Base-by-base conservation (phyloP, 2,113 vertebrate species). In the Catharus minimus region DNA sequence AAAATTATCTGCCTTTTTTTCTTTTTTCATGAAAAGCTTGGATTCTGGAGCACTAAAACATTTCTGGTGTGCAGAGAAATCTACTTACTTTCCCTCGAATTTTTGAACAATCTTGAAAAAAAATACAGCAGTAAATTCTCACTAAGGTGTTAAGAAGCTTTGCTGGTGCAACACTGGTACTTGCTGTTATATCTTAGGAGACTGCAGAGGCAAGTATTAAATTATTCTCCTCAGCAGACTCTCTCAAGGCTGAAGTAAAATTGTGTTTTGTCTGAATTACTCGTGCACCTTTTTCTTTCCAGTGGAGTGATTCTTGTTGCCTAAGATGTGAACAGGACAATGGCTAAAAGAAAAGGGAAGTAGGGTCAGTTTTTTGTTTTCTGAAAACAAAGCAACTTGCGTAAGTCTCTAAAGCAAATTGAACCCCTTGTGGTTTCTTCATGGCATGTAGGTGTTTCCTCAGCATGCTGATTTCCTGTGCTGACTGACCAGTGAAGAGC, bases 401-500 rank as follows among this genome's bases (percentile, higher is more conserved):
- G 9, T 82, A n/a, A 33, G 47, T 61, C 21, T 82, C 28, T 73
- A 89, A 75, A 79, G 38, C 44, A 93, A 85, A 53, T 50, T 79
- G 58, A 94, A 89, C 75, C 13, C 53, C 22, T 5, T 57, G 91
- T 82, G 87, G 71, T 92, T 93, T 94, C 32, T 76, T 91, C 84
- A 68, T 46, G 41, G 77, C 38, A 60, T 11, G 72, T 3, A 76
- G 78, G 43, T 82, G 61, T 93, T 93, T 91, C 86, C 49, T 82
- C 30, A 87, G 84, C 21, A 10, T 30, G 50, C 20, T 73, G 41
- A 89, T 76, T 95, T 95, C 94, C 94, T 94, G 78, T 87, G 28
- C 46, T 76, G 46, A 79, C 58, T 92, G 84, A 87, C 84, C 89
- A 82, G 32, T 53, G 47, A 67, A 69, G 38, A 89, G 19, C n/a